phyloP scores from a whole-genome alignment of 1,140 invertebrate genomes.

The Cherax quadricarinatus region DNA sequence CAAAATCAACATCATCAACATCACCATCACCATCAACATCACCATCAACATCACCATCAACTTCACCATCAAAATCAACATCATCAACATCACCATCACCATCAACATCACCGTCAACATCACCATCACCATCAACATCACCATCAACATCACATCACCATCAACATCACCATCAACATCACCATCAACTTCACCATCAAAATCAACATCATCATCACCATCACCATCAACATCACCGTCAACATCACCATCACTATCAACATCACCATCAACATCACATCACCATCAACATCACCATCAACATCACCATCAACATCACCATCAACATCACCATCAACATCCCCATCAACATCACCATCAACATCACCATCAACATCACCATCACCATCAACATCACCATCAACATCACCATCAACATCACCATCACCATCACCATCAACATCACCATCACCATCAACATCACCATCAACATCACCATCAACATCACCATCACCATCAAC shows the following conservation, averaged over 20 bases:
- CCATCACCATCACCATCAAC: not conserved
- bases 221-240: not conserved
- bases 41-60: not conserved
- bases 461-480: not conserved
- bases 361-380: not conserved
- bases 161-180: not conserved
- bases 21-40: not conserved
- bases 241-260: not conserved
- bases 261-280: not conserved
- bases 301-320: not conserved
- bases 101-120: not conserved
- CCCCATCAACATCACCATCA: not conserved
- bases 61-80: too few species aligned
- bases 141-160: not conserved
- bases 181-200: not conserved
- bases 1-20: too few species aligned
- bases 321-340: too few species aligned
- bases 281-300: not conserved
- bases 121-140: not conserved
- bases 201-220: not conserved
- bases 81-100: too few species aligned
- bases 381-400: not conserved
- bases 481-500: not conserved
- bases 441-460: not conserved
- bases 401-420: not conserved